A percentile compares a stretch with the other conserved stretches of the same genome.
These are phyloP conservation scores for Morone chrysops DNA, from an alignment of 2,113 vertebrate genomes.

Conservation along the genomic window DNA sequence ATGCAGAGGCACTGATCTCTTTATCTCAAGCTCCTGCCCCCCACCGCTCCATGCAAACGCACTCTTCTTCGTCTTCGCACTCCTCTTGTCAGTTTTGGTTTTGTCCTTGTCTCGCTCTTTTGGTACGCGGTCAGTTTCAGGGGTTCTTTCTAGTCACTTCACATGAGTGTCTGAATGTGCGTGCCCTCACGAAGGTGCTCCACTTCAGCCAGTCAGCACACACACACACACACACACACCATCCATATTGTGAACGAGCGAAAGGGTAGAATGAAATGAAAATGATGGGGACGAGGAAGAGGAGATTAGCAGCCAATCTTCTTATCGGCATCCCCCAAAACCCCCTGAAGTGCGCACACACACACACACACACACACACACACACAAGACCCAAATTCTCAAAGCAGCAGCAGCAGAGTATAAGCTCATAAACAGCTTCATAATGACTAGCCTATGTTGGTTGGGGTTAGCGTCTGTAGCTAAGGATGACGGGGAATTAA, in stretches of 20 bases:
- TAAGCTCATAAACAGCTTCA: slow-evolving; percentile 55
- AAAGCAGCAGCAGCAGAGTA: neutral
- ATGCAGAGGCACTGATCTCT: slow-evolving; percentile 58
- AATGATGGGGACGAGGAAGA: slow-evolving; percentile 31
- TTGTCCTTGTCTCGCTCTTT: neutral
- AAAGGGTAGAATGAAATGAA: slow-evolving; percentile 48
- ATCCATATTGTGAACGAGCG: slow-evolving; percentile 25
- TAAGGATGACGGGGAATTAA: neutral
- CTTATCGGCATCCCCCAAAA: slow-evolving; percentile 46
- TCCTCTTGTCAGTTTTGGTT: neutral
- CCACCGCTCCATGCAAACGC: neutral
- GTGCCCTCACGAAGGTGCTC: neutral
- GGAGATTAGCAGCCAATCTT: slow-evolving; percentile 57
- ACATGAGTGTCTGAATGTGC: slow-evolving; percentile 15
- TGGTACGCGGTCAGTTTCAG: neutral
- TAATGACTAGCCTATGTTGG: slow-evolving; percentile 23
- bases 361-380: slow-evolving; percentile 9
- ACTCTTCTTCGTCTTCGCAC: neutral
- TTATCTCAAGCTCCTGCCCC: slow-evolving; percentile 50
- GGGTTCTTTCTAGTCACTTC: slow-evolving; percentile 16
- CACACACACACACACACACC: neutral
- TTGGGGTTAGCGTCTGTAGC: neutral
- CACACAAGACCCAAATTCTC: slow-evolving; percentile 5
- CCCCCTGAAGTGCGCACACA: neutral
- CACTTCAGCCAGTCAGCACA: slow-evolving; percentile 17